Conservation (phyloP, 2,797 vertebrate species). For the Brotula barbata region DNA sequence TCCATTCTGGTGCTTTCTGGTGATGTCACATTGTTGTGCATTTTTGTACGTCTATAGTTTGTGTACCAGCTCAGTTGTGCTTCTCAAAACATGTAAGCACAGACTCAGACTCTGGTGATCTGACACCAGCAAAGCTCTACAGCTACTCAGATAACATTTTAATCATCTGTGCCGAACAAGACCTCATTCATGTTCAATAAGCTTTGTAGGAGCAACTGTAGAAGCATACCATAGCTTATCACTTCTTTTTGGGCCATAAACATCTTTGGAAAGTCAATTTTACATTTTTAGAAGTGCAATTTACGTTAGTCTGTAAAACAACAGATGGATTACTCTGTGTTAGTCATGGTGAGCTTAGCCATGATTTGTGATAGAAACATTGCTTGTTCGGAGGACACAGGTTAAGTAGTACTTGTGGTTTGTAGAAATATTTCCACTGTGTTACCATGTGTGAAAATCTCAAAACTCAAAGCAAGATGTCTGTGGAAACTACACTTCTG, state of each 20-base stretch:
- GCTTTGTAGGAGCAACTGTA: slow-evolving; percentile 48
- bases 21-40: slow-evolving; percentile 61
- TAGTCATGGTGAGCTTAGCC: slow-evolving; percentile 33
- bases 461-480: slow-evolving; percentile 53
- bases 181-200: slow-evolving; percentile 44
- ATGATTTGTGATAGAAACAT: slow-evolving; percentile 49
- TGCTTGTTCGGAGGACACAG: slow-evolving; percentile 45
- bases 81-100: slow-evolving; percentile 50
- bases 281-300: slow-evolving; percentile 63
- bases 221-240: slow-evolving; percentile 40
- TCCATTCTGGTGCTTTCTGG: slow-evolving; percentile 67
- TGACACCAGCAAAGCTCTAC: slow-evolving; percentile 48
- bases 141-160: slow-evolving; percentile 41
- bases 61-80: slow-evolving; percentile 46
- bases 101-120: slow-evolving; percentile 41
- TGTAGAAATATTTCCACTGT: slow-evolving; percentile 62
- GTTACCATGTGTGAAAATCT: slow-evolving; percentile 66
- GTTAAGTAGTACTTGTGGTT: slow-evolving; percentile 60
- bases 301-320: slow-evolving; percentile 49
- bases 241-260: slow-evolving; percentile 36
- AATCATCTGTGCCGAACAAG: slow-evolving; percentile 41
- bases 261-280: slow-evolving; percentile 45
- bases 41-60: slow-evolving; percentile 25
- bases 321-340: slow-evolving; percentile 50
- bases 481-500: slow-evolving; percentile 71